phyloP scores from a whole-genome alignment of 64 coral and sea anemone species.

The Pachyseris speciosa region DNA sequence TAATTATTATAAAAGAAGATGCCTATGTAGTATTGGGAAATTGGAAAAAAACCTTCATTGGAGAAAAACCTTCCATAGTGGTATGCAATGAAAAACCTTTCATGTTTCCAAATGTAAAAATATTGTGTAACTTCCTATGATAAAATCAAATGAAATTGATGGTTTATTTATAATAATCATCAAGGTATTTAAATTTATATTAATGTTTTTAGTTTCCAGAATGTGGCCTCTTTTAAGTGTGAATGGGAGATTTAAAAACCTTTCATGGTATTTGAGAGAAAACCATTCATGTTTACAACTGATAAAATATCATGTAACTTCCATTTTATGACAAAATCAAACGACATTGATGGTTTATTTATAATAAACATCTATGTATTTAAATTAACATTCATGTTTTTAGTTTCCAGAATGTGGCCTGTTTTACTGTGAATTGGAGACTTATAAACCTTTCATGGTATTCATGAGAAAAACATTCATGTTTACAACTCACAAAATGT shows the following conservation, averaged over 20 bases:
- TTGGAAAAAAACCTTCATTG: neutral
- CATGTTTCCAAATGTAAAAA: neutral
- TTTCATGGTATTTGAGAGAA: constrained; percentile 4
- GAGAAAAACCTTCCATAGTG: neutral
- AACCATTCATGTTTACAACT: constrained; percentile 4
- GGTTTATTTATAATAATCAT: constrained; percentile 6
- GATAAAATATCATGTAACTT: constrained; percentile 5
- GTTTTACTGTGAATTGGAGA: constrained; percentile 4
- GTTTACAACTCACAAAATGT: neutral
- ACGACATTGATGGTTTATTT: neutral
- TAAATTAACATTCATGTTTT: neutral
- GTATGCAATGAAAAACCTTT: neutral
- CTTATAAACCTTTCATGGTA: neutral
- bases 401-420: neutral
- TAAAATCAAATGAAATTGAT: neutral
- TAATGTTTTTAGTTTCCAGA: neutral
- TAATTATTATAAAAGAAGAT: neutral
- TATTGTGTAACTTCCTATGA: neutral
- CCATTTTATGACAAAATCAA: constrained; percentile 4
- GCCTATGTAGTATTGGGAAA: neutral
- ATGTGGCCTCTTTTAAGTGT: neutral
- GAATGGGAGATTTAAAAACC: neutral
- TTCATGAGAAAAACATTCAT: neutral
- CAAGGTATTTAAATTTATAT: constrained; percentile 1
- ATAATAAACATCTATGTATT: neutral